Conservation (phyloP, 2,797 vertebrate species). For the Trachops cirrhosus region DNA sequence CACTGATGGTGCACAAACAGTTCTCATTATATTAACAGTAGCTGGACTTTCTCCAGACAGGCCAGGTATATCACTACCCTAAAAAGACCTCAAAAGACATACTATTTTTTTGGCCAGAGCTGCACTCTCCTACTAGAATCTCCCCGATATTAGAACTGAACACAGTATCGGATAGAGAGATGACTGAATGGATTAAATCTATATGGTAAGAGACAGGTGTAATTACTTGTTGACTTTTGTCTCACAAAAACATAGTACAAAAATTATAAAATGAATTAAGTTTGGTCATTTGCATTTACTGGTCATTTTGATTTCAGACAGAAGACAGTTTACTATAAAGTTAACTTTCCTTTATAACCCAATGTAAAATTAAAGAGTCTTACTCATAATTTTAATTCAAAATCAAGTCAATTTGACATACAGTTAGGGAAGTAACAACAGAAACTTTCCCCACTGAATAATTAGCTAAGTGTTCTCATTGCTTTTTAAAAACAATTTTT, state of each 20-base stretch:
- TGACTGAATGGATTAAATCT: background rate
- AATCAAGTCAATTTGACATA: background rate
- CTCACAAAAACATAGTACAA: conserved; percentile 17
- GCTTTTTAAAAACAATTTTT: background rate
- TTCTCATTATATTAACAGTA: background rate
- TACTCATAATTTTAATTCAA: conserved; percentile 28
- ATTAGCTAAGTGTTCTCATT: background rate
- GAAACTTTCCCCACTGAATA: background rate
- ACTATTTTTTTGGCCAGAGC: background rate
- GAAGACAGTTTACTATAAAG: background rate
- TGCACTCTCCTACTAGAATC: background rate
- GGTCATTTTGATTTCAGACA: background rate
- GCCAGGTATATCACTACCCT: background rate
- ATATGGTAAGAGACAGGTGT: background rate
- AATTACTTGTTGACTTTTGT: background rate
- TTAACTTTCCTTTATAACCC: conserved; percentile 35
- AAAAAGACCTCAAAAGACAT: background rate
- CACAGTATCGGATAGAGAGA: background rate
- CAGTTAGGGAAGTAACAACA: background rate
- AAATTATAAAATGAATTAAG: conserved; percentile 1
- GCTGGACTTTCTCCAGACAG: background rate
- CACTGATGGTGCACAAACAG: background rate
- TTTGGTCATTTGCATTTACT: background rate
- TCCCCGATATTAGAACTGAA: background rate
- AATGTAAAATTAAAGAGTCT: background rate